Evolutionary conservation across 2,797 vertebrate species (phyloP).

Genomic region (Pitangus sulphuratus): DNA sequence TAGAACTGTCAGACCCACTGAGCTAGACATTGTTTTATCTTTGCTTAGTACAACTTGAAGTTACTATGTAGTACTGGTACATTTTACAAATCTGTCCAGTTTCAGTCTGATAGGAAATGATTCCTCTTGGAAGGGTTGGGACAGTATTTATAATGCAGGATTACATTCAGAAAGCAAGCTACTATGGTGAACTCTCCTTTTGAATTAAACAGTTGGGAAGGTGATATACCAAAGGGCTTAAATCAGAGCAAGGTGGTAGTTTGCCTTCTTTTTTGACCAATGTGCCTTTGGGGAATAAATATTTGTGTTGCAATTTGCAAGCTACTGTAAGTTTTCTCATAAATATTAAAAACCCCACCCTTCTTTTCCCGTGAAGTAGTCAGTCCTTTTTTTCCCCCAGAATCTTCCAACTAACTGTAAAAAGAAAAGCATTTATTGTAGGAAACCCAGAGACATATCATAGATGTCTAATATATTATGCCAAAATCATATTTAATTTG

Average conservation of each 20-base stretch:
- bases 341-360: background rate
- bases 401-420: background rate
- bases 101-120: background rate
- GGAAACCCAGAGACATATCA: background rate
- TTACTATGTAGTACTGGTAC: background rate
- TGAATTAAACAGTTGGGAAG: background rate
- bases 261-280: conserved; percentile 13
- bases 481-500: background rate
- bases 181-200: background rate
- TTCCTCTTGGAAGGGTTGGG: background rate
- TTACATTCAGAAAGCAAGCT: background rate
- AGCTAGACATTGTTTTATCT: background rate
- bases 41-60: background rate
- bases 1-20: background rate
- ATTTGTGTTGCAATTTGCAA: conserved; percentile 15
- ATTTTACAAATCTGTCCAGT: background rate
- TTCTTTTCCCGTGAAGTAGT: background rate
- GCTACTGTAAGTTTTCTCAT: conserved; percentile 20
- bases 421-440: background rate
- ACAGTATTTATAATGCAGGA: background rate
- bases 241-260: background rate
- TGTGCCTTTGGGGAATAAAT: background rate
- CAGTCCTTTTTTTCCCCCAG: background rate
- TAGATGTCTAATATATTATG: background rate
- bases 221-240: background rate